phyloP scores from a whole-genome alignment of 2,113 vertebrate species.

The Mus pahari region DNA sequence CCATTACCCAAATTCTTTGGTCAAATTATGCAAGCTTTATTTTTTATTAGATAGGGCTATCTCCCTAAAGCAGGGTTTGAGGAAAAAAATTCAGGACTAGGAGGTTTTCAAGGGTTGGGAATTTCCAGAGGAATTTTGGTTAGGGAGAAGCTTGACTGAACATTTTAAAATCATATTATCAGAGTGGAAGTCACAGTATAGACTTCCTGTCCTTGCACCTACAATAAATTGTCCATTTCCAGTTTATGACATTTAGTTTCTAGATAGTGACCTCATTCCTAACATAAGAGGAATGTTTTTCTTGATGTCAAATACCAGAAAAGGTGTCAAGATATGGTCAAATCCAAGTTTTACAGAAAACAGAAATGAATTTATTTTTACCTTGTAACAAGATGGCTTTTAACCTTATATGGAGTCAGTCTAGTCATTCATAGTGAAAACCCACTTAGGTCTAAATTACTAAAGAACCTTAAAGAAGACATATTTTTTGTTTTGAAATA shows the following conservation, averaged over 20 bases:
- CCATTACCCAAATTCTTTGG: not conserved
- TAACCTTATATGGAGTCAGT: not conserved
- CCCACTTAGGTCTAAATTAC: not conserved
- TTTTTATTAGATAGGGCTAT: not conserved
- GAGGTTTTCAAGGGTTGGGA: not conserved
- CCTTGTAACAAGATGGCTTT: not conserved
- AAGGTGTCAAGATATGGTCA: not conserved
- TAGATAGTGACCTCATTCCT: no score
- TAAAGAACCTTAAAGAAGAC: no score
- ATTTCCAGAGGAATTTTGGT: not conserved
- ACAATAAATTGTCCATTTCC: no score
- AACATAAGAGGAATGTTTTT: no score
- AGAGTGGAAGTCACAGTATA: not conserved
- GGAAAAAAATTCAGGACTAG: not conserved
- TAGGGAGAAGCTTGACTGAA: not conserved
- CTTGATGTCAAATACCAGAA: not conserved
- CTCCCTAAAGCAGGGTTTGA: not conserved
- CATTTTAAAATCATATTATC: not conserved
- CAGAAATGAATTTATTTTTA: not conserved
- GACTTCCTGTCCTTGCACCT: no score
- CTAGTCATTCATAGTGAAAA: not conserved
- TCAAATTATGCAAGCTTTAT: not conserved
- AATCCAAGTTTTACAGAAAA: not conserved
- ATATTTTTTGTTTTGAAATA: no score
- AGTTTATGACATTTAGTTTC: no score